Base-by-base conservation (phyloP, 2,797 vertebrate genomes). In the Sebastes iracundus region DNA sequence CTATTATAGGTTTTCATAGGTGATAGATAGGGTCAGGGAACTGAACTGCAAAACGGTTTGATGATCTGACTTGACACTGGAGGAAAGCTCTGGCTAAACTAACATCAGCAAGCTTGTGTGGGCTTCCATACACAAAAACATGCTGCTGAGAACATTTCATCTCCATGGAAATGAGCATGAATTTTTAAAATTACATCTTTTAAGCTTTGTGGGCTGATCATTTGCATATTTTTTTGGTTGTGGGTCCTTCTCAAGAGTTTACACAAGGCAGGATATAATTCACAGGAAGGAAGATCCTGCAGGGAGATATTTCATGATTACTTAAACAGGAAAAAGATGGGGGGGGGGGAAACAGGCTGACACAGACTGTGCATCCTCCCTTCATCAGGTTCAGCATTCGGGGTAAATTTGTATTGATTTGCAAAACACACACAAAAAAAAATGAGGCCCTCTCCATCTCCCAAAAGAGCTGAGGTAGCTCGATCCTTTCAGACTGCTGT, bases 81-180 rank as follows among this genome's bases (percentile, higher is more conserved):
- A 82, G 49, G 38, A 69, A 66, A 67, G 52, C 46, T 74, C n/a
- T n/a, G 58, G 32, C 23, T 61, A 14, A 77, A 59, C 12, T 25
- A 27, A 64, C 61, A 77, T 66, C 61, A 65, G 28, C 56, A 46
- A 63, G 69, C 72, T 18, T 77, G 42, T 74, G 83, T 90, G 80
- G 86, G 80, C 66, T 81, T 60, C 28, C 16, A 77, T 59, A 12
- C 61, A 12, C 61, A 67, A 72, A 68, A 79, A 72, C 63, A 84
- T 70, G 59, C 20, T 75, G 70, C 42, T 16, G 1, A 77, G 61
- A 79, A 73, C 66, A 66, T 69, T 64, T 81, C 53, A 82, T 81
- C 87, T 79, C 75, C 65, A 80, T 86, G 79, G 80, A 80, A 77
- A 87, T 86, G 71, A 77, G 59, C 46, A 81, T 72, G 28, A 58